Base-by-base conservation (phyloP, 2,797 vertebrate genomes). In the Carcharodon carcharias region DNA sequence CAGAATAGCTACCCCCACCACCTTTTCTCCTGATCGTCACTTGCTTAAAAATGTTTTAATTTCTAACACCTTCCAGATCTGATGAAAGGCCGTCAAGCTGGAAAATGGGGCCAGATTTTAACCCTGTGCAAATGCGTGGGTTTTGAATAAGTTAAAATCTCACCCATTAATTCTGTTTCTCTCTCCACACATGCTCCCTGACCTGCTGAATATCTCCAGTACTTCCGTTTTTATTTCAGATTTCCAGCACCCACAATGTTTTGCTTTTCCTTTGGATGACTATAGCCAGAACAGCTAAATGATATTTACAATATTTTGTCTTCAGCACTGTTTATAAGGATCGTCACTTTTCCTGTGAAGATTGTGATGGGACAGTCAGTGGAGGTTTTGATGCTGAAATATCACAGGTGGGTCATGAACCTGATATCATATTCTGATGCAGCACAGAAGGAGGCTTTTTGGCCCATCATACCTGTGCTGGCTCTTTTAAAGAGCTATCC, bases 321-420 rank as follows among this genome's bases (percentile, higher is more conserved):
- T 97, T 96, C 97, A 99, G 99, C 97, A 96, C 98, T 96, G 98
- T 99, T 96, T 97, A 98, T 69, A 98, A 97, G 97, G 99, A 99
- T 50, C 97, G 99, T 28, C 99, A 99, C 97, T 99, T 99, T 96
- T 98, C 99, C 65, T 99, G 99, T 96, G 99, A 99, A 97, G 98
- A 99, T 35, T 99, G 99, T 96, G 98, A 99, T 63, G 98, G 98
- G 93, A 98, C 98, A 5, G 99, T 99, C 96, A 98, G 99, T 87
- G 99, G 99, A 35, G 99, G 99, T 93, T 99, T 99, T 93, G 99
- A 99, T 96, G 98, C 99, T 2, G 97, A 98, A 0, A 98, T 98
- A 0, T 99, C 99, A 96, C 99, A 99, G 97, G 99, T 99, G 97
- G 97, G 97, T 73, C 31, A 95, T 35, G 50, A 40, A 58, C 54